Conservation (phyloP, 2,888 invertebrate species). For the Mayetiola destructor region DNA sequence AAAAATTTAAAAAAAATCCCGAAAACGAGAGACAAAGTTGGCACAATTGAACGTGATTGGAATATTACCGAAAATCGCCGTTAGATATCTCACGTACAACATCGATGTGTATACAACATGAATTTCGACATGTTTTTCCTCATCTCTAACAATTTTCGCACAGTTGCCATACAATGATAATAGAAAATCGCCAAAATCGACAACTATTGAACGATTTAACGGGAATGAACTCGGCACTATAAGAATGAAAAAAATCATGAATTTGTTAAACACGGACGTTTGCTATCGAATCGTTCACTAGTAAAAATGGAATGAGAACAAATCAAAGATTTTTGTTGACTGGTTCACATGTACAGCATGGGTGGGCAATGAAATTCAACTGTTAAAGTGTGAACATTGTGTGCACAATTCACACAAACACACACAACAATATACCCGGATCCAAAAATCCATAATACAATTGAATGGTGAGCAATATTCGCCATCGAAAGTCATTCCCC, state of each 20-base stretch:
- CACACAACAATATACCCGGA: too few relatives aligned
- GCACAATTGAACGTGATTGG: constrained; percentile 10
- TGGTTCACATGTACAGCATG: background rate
- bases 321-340: background rate
- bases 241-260: background rate
- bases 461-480: background rate
- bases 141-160: too few relatives aligned
- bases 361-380: background rate
- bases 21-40: too few relatives aligned
- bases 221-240: background rate
- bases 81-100: constrained; percentile 9
- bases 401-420: constrained; percentile 4
- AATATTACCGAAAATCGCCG: constrained; percentile 11
- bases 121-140: constrained; percentile 2
- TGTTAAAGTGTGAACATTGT: constrained; percentile 4
- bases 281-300: background rate
- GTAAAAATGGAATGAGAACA: background rate
- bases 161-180: background rate
- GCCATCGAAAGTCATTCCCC: constrained; percentile 1
- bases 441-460: too few relatives aligned
- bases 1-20: too few relatives aligned
- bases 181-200: constrained; percentile 9
- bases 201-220: constrained; percentile 12
- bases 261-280: background rate
- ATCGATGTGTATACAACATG: constrained; percentile 1